Evolutionary conservation across 2,113 vertebrate species (phyloP).

Genomic region (Marmota flaviventris): DNA sequence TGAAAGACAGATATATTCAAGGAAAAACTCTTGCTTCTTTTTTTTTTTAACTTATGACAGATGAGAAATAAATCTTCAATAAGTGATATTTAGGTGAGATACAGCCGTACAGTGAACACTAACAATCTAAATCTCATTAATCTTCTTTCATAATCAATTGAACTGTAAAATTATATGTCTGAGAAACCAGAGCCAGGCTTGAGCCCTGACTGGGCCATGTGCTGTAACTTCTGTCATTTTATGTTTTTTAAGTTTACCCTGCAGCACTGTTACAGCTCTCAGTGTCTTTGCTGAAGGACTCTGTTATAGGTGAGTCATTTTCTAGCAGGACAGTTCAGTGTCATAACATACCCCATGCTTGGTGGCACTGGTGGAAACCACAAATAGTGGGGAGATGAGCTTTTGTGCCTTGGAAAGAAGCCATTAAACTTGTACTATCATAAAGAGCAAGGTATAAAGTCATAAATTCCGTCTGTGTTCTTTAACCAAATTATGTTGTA

Average conservation of each 20-base stretch:
- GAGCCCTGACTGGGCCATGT: too few species aligned
- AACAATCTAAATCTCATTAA: not conserved
- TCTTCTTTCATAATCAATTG: not conserved
- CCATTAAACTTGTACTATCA: not conserved
- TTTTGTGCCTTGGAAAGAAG: slow-evolving; percentile 36
- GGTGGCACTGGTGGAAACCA: slow-evolving; percentile 39
- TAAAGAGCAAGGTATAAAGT: slow-evolving; percentile 28
- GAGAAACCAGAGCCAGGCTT: not conserved
- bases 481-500: not conserved
- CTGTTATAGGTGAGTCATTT: not conserved
- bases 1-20: not conserved
- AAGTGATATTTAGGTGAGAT: slow-evolving; percentile 7
- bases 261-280: not conserved
- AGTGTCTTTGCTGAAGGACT: not conserved
- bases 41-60: too few species aligned
- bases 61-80: not conserved
- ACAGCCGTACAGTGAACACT: not conserved
- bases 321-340: not conserved
- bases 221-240: not conserved
- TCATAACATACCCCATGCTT: slow-evolving; percentile 25
- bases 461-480: not conserved
- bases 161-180: not conserved
- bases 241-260: not conserved
- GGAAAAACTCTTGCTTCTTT: not conserved
- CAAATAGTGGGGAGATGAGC: not conserved